These are phyloP conservation scores for Thalassophryne amazonica DNA, from an alignment of 2,797 vertebrate species.

Conservation along the genomic window DNA sequence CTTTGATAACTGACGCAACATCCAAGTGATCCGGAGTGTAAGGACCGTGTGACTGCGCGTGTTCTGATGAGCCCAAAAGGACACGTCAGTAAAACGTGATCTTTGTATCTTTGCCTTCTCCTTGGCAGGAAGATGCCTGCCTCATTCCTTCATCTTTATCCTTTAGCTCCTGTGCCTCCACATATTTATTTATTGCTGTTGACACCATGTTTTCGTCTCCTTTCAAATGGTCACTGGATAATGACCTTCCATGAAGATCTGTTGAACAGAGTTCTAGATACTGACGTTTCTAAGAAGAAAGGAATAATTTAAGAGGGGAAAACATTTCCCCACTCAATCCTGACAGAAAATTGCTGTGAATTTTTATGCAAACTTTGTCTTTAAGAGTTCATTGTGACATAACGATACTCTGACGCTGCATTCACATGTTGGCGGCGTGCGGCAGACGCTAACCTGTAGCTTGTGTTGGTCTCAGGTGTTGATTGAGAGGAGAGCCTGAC, in stretches of 20 bases:
- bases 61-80: constrained; percentile 12
- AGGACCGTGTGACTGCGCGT: constrained; percentile 1
- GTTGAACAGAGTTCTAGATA: constrained; percentile 80
- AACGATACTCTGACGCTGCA: constrained; percentile 27
- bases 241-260: constrained; percentile 76
- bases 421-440: too few relatives aligned
- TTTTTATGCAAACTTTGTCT: constrained; percentile 53
- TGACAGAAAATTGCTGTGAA: constrained; percentile 80
- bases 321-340: constrained; percentile 48
- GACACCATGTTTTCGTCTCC: constrained; percentile 63
- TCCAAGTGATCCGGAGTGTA: constrained; percentile 2
- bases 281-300: constrained; percentile 63
- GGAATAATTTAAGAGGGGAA: constrained; percentile 24
- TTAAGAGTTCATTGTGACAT: constrained; percentile 37
- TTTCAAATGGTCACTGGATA: constrained; percentile 74
- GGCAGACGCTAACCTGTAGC: too few relatives aligned
- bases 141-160: constrained; percentile 37
- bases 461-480: too few relatives aligned
- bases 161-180: constrained; percentile 51
- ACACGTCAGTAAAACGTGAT: constrained; percentile 7
- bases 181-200: constrained; percentile 83
- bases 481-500: too few relatives aligned
- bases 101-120: constrained; percentile 30
- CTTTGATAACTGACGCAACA: neutral
- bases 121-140: constrained; percentile 27